Conservation (phyloP, 2,113 vertebrate species). For the Carollia perspicillata region DNA sequence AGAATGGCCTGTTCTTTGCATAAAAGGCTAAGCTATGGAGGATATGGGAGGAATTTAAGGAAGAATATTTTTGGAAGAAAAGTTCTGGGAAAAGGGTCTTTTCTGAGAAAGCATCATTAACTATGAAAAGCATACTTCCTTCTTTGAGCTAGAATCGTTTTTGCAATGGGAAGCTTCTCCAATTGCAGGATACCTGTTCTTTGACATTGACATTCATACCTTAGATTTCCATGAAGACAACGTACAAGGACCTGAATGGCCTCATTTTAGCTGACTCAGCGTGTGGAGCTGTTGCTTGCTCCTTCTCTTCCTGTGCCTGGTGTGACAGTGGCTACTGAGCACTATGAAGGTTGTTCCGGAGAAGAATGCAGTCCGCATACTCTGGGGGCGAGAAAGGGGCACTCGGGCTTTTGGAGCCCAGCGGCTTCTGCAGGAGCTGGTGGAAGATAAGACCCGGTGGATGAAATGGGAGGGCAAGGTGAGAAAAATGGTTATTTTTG, state of each 20-base stretch:
- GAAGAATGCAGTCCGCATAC: conserved; percentile 96
- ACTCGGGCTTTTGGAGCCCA: conserved; percentile 91
- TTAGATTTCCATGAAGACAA: conserved; percentile 84
- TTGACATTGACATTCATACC: conserved; percentile 49
- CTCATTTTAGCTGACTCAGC: conserved; percentile 77
- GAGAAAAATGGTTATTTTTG: conserved; percentile 54
- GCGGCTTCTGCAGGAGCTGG: conserved; percentile 94
- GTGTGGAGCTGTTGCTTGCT: conserved; percentile 78
- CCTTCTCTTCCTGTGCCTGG: conserved; percentile 64
- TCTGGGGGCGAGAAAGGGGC: conserved; percentile 93
- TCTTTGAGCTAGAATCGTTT: background rate
- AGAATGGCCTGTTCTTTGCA: background rate
- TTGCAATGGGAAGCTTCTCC: conserved; percentile 40
- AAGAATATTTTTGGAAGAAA: conserved; percentile 37
- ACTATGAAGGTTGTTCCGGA: conserved; percentile 92
- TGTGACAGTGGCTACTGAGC: conserved; percentile 74
- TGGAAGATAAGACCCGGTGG: conserved; percentile 97
- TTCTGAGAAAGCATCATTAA: conserved; percentile 31
- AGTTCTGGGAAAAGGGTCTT: background rate
- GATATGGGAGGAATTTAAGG: background rate
- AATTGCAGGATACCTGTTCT: conserved; percentile 45
- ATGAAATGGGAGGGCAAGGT: conserved; percentile 99
- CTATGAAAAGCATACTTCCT: background rate
- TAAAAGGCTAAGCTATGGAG: background rate
- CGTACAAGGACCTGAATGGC: conserved; percentile 81